These are phyloP conservation scores for Ischnura elegans DNA, from an alignment of 2,888 invertebrate genomes.

Conservation along the genomic window DNA sequence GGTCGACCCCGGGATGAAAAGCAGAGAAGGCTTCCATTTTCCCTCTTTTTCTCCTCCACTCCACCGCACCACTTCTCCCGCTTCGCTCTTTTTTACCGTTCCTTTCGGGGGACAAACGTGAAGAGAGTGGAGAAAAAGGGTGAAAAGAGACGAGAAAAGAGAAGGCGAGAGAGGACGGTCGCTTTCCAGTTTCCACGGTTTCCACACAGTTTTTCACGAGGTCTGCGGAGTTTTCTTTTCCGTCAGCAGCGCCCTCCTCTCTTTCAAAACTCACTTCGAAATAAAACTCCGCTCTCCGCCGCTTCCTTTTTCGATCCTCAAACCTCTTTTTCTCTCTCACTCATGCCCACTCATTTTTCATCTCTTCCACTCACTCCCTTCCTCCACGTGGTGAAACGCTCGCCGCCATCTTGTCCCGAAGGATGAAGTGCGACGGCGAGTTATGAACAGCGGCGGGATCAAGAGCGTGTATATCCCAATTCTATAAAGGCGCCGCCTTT, in stretches of 20 bases:
- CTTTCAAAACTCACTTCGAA: no score
- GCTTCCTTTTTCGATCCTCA: not conserved
- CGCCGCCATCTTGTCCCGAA: not conserved
- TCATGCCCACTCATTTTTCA: no score
- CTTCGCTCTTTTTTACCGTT: no score
- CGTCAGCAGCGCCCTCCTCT: not conserved
- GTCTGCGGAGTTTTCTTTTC: slow-evolving; percentile 45
- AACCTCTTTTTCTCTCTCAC: not conserved
- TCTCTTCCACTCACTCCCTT: not conserved
- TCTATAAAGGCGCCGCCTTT: not conserved
- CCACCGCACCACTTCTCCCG: not conserved
- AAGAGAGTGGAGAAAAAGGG: no score
- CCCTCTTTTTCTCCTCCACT: not conserved
- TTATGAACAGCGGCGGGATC: not conserved
- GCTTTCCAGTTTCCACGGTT: not conserved
- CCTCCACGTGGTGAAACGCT: not conserved
- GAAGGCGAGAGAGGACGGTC: no score
- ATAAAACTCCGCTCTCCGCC: not conserved
- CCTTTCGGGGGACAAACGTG: no score
- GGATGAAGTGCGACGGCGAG: slow-evolving; percentile 25
- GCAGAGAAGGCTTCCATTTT: not conserved
- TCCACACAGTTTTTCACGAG: not conserved
- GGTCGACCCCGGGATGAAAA: slow-evolving; percentile 29
- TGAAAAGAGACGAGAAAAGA: no score
- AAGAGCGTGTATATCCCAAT: not conserved